Evolutionary conservation across 1,140 invertebrate genomes (phyloP).

Genomic region (Aporrectodea caliginosa): DNA sequence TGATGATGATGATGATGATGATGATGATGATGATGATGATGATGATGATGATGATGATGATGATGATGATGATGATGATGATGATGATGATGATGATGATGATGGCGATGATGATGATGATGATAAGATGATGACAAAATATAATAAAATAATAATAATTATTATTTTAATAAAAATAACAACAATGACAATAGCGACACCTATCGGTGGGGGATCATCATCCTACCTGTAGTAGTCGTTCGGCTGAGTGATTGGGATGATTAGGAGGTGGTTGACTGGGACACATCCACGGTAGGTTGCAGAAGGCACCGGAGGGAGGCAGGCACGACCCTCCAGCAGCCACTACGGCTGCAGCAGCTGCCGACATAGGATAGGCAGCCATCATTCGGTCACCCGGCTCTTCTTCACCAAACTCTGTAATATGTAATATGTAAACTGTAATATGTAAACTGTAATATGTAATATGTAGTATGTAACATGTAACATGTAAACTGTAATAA

Average conservation of each 20-base stretch:
- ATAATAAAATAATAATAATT: no score
- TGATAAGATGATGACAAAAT: not conserved
- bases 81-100: constrained; percentile 3
- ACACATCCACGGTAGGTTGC: not conserved
- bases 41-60: not conserved
- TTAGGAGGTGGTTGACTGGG: not conserved
- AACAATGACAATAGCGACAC: no score
- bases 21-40: not conserved
- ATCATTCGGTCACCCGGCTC: no score
- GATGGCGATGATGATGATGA: not conserved
- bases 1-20: not conserved
- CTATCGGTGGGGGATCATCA: no score
- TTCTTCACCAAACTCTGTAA: no score
- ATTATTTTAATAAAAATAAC: no score
- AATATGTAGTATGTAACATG: no score
- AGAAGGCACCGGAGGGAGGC: not conserved
- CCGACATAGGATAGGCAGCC: not conserved
- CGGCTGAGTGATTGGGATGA: no score
- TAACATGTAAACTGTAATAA: no score
- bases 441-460: no score
- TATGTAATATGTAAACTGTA: no score
- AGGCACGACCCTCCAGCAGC: not conserved
- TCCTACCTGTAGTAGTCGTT: not conserved
- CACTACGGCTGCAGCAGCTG: not conserved
- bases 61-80: not conserved